Base-by-base conservation (phyloP, 2,113 vertebrate genomes). In the Thymallus thymallus region DNA sequence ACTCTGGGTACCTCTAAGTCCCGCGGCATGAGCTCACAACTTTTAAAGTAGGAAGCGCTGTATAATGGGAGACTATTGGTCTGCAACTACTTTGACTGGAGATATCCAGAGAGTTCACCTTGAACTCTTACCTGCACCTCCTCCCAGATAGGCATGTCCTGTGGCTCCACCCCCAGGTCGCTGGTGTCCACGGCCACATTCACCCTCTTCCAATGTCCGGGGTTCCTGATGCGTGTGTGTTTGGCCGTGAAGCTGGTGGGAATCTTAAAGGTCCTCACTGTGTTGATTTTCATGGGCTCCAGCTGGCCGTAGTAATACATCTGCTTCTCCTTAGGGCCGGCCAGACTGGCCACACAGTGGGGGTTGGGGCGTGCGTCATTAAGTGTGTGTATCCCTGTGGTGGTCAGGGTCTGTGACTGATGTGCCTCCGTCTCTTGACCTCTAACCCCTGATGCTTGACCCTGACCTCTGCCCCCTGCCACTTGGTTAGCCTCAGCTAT, bases 221-320 rank as follows among this genome's bases (percentile, higher is more conserved):
- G 88, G 29, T 96, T 95, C 58, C 93, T 93, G 23, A 95, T 51
- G 30, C 88, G 89, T 66, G 90, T 87, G 77, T 94, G 90, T 84
- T 94, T 95, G 73, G 93, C 92, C 66, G 85, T 93, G 69, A 94
- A 99, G 86, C 96, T 97, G 71, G 90, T 90, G 0, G 98, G 98
- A 13, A 97, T 71, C 91, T 94, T 96, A 88, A 99, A 99, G 7
- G 96, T 96, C 35, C 86, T 91, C 46, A 98, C 91, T 0, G 95
- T 97, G 87, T 95, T 96, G 13, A 98, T 94, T 23, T 95, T 93
- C 79, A 97, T 96, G 12, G 94, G 94, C 80, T 98, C 96, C 66
- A 98, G 84, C 48, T 93, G 94, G 67, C 94, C 92, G 0, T 99
- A 99, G 5, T 22, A 60, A 60, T 60, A 60, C n/a, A 22, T 16